phyloP scores from a whole-genome alignment of 1,140 invertebrate species.

The Zaprionus capensis region DNA sequence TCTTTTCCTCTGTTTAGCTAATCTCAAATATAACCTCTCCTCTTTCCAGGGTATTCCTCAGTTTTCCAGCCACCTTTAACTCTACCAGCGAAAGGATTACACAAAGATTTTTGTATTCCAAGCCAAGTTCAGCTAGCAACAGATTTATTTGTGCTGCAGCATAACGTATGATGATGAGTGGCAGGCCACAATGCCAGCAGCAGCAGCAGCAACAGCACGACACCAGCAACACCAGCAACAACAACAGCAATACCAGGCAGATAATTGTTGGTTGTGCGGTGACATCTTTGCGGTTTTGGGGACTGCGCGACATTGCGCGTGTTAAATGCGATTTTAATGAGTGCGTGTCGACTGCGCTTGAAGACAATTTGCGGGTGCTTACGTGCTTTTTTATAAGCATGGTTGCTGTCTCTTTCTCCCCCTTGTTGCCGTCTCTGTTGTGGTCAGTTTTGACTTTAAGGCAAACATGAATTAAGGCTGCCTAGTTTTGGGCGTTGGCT shows the following conservation, averaged over 20 bases:
- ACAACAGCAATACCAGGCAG: slow-evolving; percentile 31
- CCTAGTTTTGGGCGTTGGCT: slow-evolving; percentile 16
- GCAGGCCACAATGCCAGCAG: slow-evolving; percentile 32
- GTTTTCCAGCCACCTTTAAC: neutral
- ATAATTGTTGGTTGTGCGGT: slow-evolving; percentile 63
- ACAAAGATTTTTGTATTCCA: slow-evolving; percentile 15
- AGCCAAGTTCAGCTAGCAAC: slow-evolving; percentile 45
- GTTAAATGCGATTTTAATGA: slow-evolving; percentile 63
- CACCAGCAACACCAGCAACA: slow-evolving; percentile 17
- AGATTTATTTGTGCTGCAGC: slow-evolving; percentile 67
- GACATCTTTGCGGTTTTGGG: slow-evolving; percentile 47
- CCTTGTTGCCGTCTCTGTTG: neutral
- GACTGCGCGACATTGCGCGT: neutral
- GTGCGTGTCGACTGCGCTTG: slow-evolving; percentile 24
- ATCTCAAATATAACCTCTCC: neutral
- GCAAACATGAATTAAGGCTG: slow-evolving; percentile 18
- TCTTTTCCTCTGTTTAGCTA: neutral
- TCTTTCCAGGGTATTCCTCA: neutral
- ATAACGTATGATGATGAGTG: slow-evolving; percentile 61
- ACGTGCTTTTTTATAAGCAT: neutral
- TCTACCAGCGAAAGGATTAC: neutral
- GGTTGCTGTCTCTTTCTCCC: neutral
- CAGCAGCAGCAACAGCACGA: neutral
- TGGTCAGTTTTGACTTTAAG: slow-evolving; percentile 23
- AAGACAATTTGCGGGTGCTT: slow-evolving; percentile 50